A percentile compares a stretch with the other conserved stretches of the same genome.
Conservation (phyloP, 2,797 vertebrate species). For the Kryptopterus vitreolus region DNA sequence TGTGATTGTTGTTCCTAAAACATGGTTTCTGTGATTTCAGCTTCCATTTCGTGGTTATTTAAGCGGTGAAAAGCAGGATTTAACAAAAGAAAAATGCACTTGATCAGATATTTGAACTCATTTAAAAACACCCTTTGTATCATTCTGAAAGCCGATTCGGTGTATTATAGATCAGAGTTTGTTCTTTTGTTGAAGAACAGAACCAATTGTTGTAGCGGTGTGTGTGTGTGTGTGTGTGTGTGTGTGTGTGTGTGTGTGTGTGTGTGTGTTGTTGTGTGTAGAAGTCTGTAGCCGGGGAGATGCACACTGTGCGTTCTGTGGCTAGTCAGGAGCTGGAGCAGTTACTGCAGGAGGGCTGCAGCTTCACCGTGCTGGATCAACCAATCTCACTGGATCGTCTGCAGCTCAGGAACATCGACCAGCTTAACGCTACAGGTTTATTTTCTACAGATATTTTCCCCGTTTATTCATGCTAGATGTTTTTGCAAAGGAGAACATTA, state of each 20-base stretch:
- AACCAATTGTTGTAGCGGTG: neutral
- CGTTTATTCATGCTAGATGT: neutral
- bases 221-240: no score
- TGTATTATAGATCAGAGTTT: neutral
- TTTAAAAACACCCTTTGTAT: neutral
- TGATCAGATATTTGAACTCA: neutral
- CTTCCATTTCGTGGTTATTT: no score
- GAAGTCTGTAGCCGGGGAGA: constrained; percentile 75
- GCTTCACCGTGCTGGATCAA: constrained; percentile 86
- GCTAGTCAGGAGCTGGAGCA: constrained; percentile 81
- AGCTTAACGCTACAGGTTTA: constrained; percentile 80
- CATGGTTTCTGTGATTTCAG: neutral
- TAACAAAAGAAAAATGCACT: neutral
- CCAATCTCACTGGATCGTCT: constrained; percentile 87
- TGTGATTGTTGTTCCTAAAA: neutral
- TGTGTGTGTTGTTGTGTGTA: no score
- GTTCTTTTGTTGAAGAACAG: neutral
- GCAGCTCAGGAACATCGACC: constrained; percentile 81
- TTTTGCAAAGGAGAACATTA: neutral
- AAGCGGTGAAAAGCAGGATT: neutral
- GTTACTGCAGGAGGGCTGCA: constrained; percentile 82
- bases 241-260: no score
- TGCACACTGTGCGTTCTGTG: constrained; percentile 69
- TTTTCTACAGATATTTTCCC: neutral
- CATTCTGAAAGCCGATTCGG: neutral